Percentiles rank a stretch among this genome's conserved stretches.
Evolutionary conservation across 2,888 invertebrate genomes (phyloP).

Genomic region (Stenichneumon culpator): DNA sequence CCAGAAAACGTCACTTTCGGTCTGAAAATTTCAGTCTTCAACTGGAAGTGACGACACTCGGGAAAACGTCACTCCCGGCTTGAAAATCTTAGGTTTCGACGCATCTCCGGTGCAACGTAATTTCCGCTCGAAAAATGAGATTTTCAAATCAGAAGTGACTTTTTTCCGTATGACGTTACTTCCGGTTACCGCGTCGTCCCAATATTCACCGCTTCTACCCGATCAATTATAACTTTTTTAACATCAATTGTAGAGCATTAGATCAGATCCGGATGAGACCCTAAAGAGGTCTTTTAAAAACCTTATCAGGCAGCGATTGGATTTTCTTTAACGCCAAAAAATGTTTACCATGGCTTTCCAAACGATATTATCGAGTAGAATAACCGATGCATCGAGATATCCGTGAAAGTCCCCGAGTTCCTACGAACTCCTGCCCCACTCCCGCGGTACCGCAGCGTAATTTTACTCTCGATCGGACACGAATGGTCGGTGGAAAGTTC

Average conservation of each 20-base stretch:
- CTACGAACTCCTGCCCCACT: slow-evolving; percentile 27
- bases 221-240: background rate
- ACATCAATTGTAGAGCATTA: background rate
- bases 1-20: no score
- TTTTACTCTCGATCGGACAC: slow-evolving; percentile 50
- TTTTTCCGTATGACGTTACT: no score
- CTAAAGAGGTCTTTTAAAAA: background rate
- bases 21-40: no score
- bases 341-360: background rate
- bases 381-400: slow-evolving; percentile 41
- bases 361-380: slow-evolving; percentile 19
- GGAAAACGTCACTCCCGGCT: no score
- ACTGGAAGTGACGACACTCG: no score
- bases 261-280: background rate
- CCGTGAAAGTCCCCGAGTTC: slow-evolving; percentile 57
- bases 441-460: slow-evolving; percentile 16
- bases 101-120: no score
- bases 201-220: no score
- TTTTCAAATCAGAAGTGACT: no score
- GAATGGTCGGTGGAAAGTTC: slow-evolving; percentile 60
- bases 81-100: no score
- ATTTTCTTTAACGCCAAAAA: no score
- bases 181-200: no score
- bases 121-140: no score
- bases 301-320: background rate